Conservation (phyloP, 2,888 invertebrate species). For the Liposcelis brunnea region DNA sequence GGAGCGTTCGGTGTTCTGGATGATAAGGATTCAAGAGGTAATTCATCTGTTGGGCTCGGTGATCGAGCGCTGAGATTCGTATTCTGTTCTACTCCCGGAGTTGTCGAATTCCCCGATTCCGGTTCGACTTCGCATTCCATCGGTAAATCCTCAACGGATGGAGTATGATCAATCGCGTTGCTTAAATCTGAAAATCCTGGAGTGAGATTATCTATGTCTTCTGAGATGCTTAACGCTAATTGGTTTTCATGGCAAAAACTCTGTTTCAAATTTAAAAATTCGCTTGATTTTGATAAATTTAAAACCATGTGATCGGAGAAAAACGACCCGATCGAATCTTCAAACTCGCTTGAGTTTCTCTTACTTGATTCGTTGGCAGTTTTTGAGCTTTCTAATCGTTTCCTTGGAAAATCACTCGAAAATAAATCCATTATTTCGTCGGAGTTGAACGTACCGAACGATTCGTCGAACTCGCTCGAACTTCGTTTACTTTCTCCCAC, state of each 20-base stretch:
- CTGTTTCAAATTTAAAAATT: conserved; percentile 3
- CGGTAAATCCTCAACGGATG: conserved; percentile 71
- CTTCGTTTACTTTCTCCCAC: conserved; percentile 43
- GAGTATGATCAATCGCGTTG: conserved; percentile 49
- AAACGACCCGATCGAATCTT: conserved; percentile 1
- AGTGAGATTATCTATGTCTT: not conserved
- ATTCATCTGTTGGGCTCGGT: conserved; percentile 10
- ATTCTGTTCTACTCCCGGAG: conserved; percentile 12
- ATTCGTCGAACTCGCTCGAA: conserved; percentile 65
- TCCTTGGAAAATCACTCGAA: conserved; percentile 36
- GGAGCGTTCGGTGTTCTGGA: conserved; percentile 38
- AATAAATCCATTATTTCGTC: conserved; percentile 67
- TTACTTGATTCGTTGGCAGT: conserved; percentile 36
- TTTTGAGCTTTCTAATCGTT: conserved; percentile 32
- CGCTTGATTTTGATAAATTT: not conserved
- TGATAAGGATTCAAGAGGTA: conserved; percentile 11
- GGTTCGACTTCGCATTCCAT: conserved; percentile 33
- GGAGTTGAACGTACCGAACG: conserved; percentile 71
- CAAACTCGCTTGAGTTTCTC: conserved; percentile 3
- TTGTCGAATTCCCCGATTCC: conserved; percentile 9
- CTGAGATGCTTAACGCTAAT: conserved; percentile 1
- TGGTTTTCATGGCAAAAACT: not conserved
- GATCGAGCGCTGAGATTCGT: conserved; percentile 11
- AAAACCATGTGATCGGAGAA: conserved; percentile 2
- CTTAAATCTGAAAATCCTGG: not conserved